Conservation (phyloP, 2,888 invertebrate species). For the Polydrusus tereticollis region DNA sequence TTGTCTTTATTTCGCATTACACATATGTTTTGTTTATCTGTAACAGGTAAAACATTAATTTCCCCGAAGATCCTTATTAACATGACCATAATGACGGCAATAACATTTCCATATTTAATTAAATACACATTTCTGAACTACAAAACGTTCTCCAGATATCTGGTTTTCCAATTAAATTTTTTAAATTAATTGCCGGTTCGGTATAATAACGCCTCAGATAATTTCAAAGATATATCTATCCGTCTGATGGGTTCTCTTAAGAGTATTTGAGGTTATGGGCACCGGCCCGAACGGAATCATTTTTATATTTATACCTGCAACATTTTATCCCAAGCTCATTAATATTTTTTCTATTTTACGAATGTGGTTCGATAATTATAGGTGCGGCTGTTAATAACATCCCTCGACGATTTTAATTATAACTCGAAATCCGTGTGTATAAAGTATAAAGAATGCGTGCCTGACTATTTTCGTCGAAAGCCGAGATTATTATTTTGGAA, state of each 20-base stretch:
- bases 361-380: constrained; percentile 50
- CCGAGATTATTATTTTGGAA: constrained; percentile 56
- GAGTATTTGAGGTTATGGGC: constrained; percentile 31
- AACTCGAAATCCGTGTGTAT: constrained; percentile 43
- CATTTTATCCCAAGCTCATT: constrained; percentile 48
- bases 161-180: constrained; percentile 41
- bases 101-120: constrained; percentile 38
- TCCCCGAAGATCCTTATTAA: constrained; percentile 4
- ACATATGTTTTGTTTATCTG: not conserved
- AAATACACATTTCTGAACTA: constrained; percentile 20
- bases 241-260: constrained; percentile 37
- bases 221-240: constrained; percentile 41
- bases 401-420: constrained; percentile 49
- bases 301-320: constrained; percentile 50
- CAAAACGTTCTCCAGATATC: constrained; percentile 15
- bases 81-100: constrained; percentile 5
- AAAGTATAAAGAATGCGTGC: constrained; percentile 50
- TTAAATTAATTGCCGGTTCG: constrained; percentile 38
- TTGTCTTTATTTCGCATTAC: not conserved
- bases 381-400: constrained; percentile 48
- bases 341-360: constrained; percentile 50
- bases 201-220: constrained; percentile 36
- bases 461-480: constrained; percentile 52
- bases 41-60: not conserved
- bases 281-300: constrained; percentile 40